Conservation (phyloP, 2,888 invertebrate genomes). For the Shargacucullia verbasci region DNA sequence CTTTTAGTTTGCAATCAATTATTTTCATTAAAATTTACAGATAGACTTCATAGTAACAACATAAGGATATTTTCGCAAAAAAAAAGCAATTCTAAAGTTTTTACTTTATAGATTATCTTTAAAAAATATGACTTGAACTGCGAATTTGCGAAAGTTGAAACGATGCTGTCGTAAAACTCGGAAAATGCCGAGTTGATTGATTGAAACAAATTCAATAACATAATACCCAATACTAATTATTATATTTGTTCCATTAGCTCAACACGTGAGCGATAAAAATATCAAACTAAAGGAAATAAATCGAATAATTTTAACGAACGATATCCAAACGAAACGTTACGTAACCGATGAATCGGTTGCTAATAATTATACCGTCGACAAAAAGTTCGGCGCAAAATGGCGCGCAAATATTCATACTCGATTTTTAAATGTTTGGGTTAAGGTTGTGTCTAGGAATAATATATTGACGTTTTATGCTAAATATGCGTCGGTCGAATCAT, state of each 20-base stretch:
- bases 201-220: conserved; percentile 4
- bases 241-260: neutral
- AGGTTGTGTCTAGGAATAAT: conserved; percentile 25
- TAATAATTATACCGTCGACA: conserved; percentile 49
- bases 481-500: conserved; percentile 18
- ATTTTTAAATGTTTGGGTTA: conserved; percentile 42
- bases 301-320: conserved; percentile 56
- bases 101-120: too few species aligned
- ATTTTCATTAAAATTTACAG: conserved; percentile 12
- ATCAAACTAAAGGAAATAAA: conserved; percentile 44
- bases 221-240: too few species aligned
- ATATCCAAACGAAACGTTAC: conserved; percentile 55
- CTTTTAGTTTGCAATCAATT: neutral
- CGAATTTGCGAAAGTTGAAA: too few species aligned
- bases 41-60: too few species aligned
- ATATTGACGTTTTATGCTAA: conserved; percentile 29
- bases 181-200: too few species aligned
- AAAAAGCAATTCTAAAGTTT: too few species aligned
- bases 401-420: conserved; percentile 37
- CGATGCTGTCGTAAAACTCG: too few species aligned
- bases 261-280: conserved; percentile 17
- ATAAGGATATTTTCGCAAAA: too few species aligned
- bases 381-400: conserved; percentile 47
- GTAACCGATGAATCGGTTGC: conserved; percentile 49
- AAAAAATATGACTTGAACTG: too few species aligned